Evolutionary conservation across 2,888 invertebrate genomes (phyloP).

Genomic region (Drosophila nr. perissopoda): DNA sequence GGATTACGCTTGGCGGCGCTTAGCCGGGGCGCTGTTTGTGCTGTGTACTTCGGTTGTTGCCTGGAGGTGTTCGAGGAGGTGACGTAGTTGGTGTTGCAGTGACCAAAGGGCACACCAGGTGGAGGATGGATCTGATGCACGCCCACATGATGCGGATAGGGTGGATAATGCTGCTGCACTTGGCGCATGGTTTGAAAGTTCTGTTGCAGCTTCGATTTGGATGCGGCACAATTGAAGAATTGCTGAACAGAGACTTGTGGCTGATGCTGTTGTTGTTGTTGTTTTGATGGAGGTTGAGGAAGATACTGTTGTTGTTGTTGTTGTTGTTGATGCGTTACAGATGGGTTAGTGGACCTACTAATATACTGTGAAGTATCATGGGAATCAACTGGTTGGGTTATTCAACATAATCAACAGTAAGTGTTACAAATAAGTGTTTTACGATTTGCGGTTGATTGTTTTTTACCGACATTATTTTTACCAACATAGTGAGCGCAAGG

Average conservation of each 20-base stretch:
- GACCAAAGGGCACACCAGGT: constrained; percentile 78
- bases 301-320: constrained; percentile 15
- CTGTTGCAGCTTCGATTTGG: constrained; percentile 84
- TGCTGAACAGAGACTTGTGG: constrained; percentile 53
- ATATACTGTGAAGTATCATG: constrained; percentile 72
- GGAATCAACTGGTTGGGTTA: constrained; percentile 75
- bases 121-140: constrained; percentile 83
- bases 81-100: constrained; percentile 3
- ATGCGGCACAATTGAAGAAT: constrained; percentile 85
- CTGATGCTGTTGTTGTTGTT: constrained; percentile 32
- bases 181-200: constrained; percentile 85
- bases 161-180: constrained; percentile 85
- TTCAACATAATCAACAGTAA: constrained; percentile 50
- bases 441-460: constrained; percentile 7
- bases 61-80: constrained; percentile 10
- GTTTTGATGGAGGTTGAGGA: constrained; percentile 4
- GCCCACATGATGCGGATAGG: constrained; percentile 85
- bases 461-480: constrained; percentile 62
- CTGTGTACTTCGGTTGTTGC: constrained; percentile 3
- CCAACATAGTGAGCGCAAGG: constrained; percentile 57
- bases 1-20: constrained; percentile 76
- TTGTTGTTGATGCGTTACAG: constrained; percentile 34
- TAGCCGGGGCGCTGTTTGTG: constrained; percentile 53
- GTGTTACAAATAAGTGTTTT: constrained; percentile 14
- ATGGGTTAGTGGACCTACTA: constrained; percentile 62